Percentiles rank a stretch among this genome's conserved stretches.
phyloP scores from a whole-genome alignment of 2,888 invertebrate genomes.

The Scaptodrosophila latifasciaeformis region DNA sequence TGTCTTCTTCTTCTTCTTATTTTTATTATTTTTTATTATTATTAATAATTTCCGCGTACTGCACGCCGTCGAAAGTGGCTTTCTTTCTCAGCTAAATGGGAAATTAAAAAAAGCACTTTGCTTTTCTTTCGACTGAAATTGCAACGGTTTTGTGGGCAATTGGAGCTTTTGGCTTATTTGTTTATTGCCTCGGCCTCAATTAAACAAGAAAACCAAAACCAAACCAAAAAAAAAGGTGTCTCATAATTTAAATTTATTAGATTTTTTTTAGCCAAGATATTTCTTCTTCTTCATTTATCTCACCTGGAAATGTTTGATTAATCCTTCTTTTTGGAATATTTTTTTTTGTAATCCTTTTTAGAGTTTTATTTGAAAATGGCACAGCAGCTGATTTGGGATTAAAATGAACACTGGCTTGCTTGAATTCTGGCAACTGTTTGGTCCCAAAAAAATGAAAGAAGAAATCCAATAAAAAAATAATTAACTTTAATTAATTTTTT shows the following conservation, averaged over 20 bases:
- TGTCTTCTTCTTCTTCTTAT: not conserved
- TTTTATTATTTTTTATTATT: constrained; percentile 40
- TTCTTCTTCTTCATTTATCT: too few relatives aligned
- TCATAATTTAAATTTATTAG: constrained; percentile 20
- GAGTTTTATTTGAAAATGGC: constrained; percentile 39
- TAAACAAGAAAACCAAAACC: too few relatives aligned
- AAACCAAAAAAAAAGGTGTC: constrained; percentile 9
- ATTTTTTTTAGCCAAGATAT: too few relatives aligned
- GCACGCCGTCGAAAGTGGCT: constrained; percentile 38
- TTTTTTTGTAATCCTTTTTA: constrained; percentile 27
- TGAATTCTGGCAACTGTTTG: too few relatives aligned
- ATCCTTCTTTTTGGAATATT: too few relatives aligned
- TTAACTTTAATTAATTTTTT: too few relatives aligned
- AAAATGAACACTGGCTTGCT: constrained; percentile 1
- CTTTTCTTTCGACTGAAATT: constrained; percentile 42
- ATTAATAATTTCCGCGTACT: constrained; percentile 61
- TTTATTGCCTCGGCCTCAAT: constrained; percentile 13
- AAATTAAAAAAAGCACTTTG: constrained; percentile 49
- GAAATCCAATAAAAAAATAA: too few relatives aligned
- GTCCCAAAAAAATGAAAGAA: too few relatives aligned
- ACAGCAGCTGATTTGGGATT: constrained; percentile 29
- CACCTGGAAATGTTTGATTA: too few relatives aligned
- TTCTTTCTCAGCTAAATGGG: constrained; percentile 39
- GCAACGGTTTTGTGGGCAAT: constrained; percentile 65
- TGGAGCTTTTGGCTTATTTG: constrained; percentile 42